These are phyloP conservation scores for Aplochiton taeniatus DNA, from an alignment of 2,797 vertebrate species.

Conservation along the genomic window DNA sequence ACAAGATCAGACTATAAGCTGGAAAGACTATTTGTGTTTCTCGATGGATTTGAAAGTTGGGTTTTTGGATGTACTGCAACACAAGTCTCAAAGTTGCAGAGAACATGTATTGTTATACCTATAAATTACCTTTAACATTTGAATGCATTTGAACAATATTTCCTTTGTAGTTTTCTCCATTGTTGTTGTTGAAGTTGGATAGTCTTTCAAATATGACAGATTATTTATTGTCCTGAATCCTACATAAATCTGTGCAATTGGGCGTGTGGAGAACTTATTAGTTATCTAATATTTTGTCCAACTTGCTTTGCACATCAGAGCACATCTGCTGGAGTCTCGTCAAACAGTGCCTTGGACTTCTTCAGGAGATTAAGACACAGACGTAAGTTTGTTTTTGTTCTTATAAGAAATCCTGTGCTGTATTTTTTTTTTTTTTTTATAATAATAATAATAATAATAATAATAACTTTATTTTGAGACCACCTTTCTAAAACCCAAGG, in stretches of 20 bases:
- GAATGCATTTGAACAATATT: not conserved
- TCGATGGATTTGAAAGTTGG: too few species aligned
- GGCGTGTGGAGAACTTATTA: too few species aligned
- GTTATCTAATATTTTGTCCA: not conserved
- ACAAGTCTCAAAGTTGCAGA: too few species aligned
- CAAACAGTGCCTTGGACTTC: constrained; percentile 64
- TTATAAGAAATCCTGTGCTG: not conserved
- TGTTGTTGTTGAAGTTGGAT: not conserved
- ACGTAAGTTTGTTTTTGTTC: constrained; percentile 63
- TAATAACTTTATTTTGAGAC: too few species aligned
- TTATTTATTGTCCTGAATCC: not conserved
- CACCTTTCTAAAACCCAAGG: too few species aligned
- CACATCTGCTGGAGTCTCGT: constrained; percentile 68
- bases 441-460: not conserved
- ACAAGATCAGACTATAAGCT: not conserved
- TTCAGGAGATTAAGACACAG: constrained; percentile 79
- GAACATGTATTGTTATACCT: too few species aligned
- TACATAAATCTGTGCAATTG: not conserved
- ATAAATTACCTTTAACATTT: too few species aligned
- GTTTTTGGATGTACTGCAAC: too few species aligned
- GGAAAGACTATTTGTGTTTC: too few species aligned
- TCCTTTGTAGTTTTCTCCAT: not conserved
- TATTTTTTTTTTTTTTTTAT: not conserved
- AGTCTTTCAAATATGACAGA: not conserved
- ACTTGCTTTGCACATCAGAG: constrained; percentile 62